Base-by-base conservation (phyloP, 2,797 vertebrate genomes). In the Furcifer pardalis region DNA sequence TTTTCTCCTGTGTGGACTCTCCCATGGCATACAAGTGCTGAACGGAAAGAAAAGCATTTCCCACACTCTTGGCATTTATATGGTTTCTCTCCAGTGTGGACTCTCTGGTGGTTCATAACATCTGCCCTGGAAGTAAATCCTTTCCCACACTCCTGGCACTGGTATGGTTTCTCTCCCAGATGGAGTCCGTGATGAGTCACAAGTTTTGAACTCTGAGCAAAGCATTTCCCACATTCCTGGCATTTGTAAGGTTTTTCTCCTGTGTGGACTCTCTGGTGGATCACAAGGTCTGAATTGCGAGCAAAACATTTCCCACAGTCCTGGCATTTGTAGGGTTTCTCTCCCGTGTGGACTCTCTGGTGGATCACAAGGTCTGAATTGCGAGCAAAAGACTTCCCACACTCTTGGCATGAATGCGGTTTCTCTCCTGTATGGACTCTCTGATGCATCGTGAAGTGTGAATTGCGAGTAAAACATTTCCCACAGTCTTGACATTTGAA, bases 141-240 rank as follows among this genome's bases (percentile, higher is more conserved):
- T 27, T 56, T 52, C 3, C 23, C 49, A 46, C 80, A 82, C 8
- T 81, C 79, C 52, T 69, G 65, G 30, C 79, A 81, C 63, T 82
- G 30, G 44, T 84, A 87, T 2, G 88, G 88, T 69, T 87, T 89
- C 9, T 87, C 77, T 21, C 88, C 88, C 32, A 86, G 49, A 49
- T 82, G 80, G n/a, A 72, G 37, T n/a, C 44, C 35, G 42, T 72
- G 80, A 46, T 82, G 80, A n/a, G 42, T 30, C 44, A 46, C 15
- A 46, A 82, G 66, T 23, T 73, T 73, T 35, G 32, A n/a, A 42
- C 37, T 56, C 17, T 49, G 42, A 27, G 42, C 30, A 40, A 82
- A 82, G 27, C 44, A 27, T 59, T 60, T 79, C 21, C 77, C 78
- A 23, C 78, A 79, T 40, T 79, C 78, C 6, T 25, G 15, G 32